phyloP scores from a whole-genome alignment of 2,113 vertebrate genomes.

The Crocuta crocuta region DNA sequence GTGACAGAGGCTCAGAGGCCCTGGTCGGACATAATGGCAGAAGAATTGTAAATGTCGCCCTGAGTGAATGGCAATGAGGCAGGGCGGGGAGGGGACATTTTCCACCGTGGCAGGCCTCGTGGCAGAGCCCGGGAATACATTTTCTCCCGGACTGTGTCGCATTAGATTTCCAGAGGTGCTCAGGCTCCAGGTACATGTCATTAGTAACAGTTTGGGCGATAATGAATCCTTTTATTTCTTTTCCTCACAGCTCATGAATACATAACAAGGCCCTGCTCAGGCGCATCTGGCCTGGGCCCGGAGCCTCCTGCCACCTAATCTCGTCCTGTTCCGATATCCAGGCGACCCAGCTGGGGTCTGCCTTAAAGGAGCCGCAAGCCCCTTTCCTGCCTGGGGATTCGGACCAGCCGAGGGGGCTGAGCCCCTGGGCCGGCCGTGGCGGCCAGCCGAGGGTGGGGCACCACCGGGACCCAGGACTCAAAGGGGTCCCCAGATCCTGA shows the following conservation, averaged over 20 bases:
- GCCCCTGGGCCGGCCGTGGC: neutral
- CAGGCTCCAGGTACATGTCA: constrained; percentile 98
- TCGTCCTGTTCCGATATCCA: constrained; percentile 73
- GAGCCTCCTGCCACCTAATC: constrained; percentile 84
- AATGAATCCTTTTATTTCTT: constrained; percentile 99
- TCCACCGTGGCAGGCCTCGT: constrained; percentile 77
- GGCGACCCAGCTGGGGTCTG: constrained; percentile 88
- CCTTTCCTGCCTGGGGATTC: neutral
- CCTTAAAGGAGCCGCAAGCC: constrained; percentile 82
- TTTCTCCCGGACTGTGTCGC: constrained; percentile 96
- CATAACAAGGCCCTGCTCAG: constrained; percentile 90
- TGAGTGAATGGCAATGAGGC: constrained; percentile 90
- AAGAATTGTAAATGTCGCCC: constrained; percentile 98
- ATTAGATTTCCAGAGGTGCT: constrained; percentile 99
- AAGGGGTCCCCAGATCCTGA: neutral
- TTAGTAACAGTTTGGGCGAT: constrained; percentile 99
- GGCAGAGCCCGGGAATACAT: constrained; percentile 90
- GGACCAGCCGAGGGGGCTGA: neutral
- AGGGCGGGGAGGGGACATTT: constrained; percentile 87
- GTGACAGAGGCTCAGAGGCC: constrained; percentile 94
- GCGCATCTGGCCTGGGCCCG: constrained; percentile 85
- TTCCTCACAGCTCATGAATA: constrained; percentile 97
- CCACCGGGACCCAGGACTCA: neutral
- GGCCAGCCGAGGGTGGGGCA: neutral
- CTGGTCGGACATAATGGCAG: constrained; percentile 99